Base-by-base conservation (phyloP, 2,888 invertebrate species). In the Globia sparganii region DNA sequence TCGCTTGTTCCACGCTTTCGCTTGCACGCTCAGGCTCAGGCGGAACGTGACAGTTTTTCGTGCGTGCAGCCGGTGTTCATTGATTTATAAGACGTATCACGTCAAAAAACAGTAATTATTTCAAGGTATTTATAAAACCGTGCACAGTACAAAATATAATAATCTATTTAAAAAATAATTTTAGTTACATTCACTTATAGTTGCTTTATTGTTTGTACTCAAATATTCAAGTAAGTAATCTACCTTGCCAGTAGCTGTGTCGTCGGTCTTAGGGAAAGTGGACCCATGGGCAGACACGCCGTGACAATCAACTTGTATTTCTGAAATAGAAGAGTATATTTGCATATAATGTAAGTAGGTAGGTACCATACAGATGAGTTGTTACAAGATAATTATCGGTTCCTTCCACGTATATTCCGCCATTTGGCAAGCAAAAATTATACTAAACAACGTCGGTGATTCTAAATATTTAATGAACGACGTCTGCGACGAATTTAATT, bases 211-310 rank as follows among this genome's bases (percentile, higher is more conserved):
- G 28, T 15, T 34, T 49, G n/a, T 21, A n/a, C 4, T 18, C 9
- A 25, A 25, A 0, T 40, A 28, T 13, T 21, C 2, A 37, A 18
- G 4, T 28, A 37, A 18, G 4, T 28, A 18, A 6, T 11, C n/a
- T 86, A 94, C 95, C 95, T 98, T 98, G 91, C 98, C 98, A 15
- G 97, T 98, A 53, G 98, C 98, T 0, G 98, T 98, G 84, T 97
- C 95, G 58, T 91, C 89, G 3, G 91, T 90, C 53, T 97, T 97
- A 65, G 98, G 96, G 81, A 99, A 97, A 13, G 98, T 96, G 0
- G 98, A 98, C 0, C 98, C 98, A 92, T 99, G 99, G 0, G 98
- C 98, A 4, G 98, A 97, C n/a, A 97, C 97, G 13, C 99, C 99
- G 64, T 97, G 95, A 83, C 98, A 98, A 97, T 97, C 81, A 97